Base-by-base conservation (phyloP, 2,797 vertebrate species). In the Falco columbarius region DNA sequence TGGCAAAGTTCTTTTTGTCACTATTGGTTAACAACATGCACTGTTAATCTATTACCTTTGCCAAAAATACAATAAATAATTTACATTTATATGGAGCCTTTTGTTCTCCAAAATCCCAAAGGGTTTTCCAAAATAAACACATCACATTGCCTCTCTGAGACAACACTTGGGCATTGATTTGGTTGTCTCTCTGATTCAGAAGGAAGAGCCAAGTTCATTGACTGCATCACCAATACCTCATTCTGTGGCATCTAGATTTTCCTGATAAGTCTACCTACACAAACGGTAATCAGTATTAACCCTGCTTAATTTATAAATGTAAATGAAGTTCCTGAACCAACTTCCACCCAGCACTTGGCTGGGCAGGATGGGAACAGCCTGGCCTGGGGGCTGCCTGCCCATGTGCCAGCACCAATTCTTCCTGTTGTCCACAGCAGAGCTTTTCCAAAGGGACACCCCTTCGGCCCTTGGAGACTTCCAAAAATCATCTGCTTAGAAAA, bases 1-100 rank as follows among this genome's bases (percentile, higher is more conserved):
- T 61, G 67, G 66, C 54, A 61, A 89, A 80, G 66, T 38, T 61
- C 46, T 42, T 94, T 90, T 56, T 75, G 73, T 83, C 94, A 93
- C 34, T 49, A 59, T 0, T 32, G n/a, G 34, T 84, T 75, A 93
- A 52, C 47, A 90, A n/a, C 26, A 86, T 7, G 29, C 70, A 67
- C 17, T 49, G 30, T 62, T 83, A 86, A 91, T 68, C 72, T 68
- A 81, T 10, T 62, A 55, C 46, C 24, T 80, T 65, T 72, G 51
- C 70, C 51, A 42, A 19, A 58, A 73, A 73, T 59, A 72, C n/a
- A 92, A 44, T 67, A 62, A 72, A 62, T 13, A 65, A 83, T 65
- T 95, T 58, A 75, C 62, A 54, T 7, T 62, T 72, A 65, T 34
- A 80, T 34, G 40, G 59, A 76, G 38, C 27, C 26, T 94, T 90